Evolutionary conservation across 2,113 vertebrate genomes (phyloP), one percentile per base, ranked within the genome.

Genomic region (Hystrix cristata): DNA sequence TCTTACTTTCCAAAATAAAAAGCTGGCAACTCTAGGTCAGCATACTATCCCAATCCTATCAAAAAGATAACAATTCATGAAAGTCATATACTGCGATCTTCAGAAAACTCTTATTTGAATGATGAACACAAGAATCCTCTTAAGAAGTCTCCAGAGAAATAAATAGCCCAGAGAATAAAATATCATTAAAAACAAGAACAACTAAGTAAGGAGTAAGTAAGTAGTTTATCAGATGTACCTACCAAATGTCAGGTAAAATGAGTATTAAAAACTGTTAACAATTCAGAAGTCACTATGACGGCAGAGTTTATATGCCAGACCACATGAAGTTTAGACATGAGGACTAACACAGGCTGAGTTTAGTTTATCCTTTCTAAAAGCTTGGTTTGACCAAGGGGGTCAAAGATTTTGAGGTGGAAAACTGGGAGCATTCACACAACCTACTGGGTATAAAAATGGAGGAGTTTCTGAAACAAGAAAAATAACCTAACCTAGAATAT

Each of bases 1-100:
- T 87, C 60, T 91, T 53, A 83, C 59, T 67, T 83, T 82, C 43
- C 53, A 82, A 87, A 87, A 91, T 53, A 82, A 82, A 94, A 96
- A 4, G 38, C 38, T 82, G 51, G 67, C 27, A 96, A 94, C 15
- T 65, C 53, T 60, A 59, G 10, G 55, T 57, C 55, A 57, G 16
- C 55, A 38, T 38, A 38, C 38, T 38, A 38, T 38, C 38, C 38
- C 38, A 38, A 38, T 38, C 38, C 38, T 38, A 38, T 38, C 38
- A 38, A 38, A 38, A 38, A 38, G 38, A 38, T 38, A 38, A 38
- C 38, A 38, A 38, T 38, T 38, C 38, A 38, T 38, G 38, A 38
- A 38, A 38, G 38, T 38, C 38, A 38, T 38, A 38, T 38, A 38
- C 38, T 38, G 38, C 2, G 38, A 38, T 38, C 38, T 38, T 38